These are phyloP conservation scores for Diaprepes abbreviatus DNA, from an alignment of 2,888 invertebrate genomes.

Conservation along the genomic window DNA sequence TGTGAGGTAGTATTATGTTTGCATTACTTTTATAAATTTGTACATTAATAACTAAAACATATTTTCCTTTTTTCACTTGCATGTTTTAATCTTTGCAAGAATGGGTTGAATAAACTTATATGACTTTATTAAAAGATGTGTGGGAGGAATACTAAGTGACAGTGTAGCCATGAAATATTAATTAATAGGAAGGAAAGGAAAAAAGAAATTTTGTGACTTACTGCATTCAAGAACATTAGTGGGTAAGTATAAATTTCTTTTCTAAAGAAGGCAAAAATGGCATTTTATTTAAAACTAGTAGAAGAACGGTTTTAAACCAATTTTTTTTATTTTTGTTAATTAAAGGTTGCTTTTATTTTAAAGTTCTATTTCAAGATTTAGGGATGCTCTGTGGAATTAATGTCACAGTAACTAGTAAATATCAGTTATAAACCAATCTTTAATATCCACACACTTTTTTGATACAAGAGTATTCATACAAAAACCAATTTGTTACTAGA, in stretches of 20 bases:
- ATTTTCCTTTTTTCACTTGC: background rate
- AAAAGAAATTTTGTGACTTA: background rate
- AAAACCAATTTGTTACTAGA: background rate
- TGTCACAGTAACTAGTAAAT: too few relatives aligned
- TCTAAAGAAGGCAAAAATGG: background rate
- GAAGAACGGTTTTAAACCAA: too few relatives aligned
- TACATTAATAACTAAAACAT: too few relatives aligned
- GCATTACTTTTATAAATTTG: too few relatives aligned
- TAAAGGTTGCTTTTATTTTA: too few relatives aligned
- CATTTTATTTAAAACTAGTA: background rate
- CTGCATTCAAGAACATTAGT: background rate
- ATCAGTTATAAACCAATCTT: too few relatives aligned
- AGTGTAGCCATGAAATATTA: background rate
- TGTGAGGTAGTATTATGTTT: too few relatives aligned
- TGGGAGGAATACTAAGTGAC: background rate
- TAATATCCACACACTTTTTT: too few relatives aligned
- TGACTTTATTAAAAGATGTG: background rate
- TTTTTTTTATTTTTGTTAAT: too few relatives aligned
- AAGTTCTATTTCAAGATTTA: too few relatives aligned
- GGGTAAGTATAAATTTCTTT: background rate
- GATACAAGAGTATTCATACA: too few relatives aligned
- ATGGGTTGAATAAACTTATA: background rate
- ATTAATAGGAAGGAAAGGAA: background rate
- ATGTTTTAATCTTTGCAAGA: background rate
- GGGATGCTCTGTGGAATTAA: too few relatives aligned